phyloP scores from a whole-genome alignment of 2,888 invertebrate species.

The Drosophila kanekoi region DNA sequence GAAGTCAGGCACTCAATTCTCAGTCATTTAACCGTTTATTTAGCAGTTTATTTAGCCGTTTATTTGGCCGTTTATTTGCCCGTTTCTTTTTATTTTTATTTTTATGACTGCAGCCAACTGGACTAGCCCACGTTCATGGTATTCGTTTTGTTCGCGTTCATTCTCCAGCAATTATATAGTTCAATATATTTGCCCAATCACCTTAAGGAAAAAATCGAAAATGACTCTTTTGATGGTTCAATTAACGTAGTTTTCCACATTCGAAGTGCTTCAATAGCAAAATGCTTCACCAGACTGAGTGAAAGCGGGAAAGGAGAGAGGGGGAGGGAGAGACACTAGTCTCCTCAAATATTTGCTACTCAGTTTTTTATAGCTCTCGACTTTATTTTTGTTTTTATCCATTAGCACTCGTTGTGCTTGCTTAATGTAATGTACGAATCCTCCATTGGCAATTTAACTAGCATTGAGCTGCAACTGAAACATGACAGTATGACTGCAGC shows the following conservation, averaged over 20 bases:
- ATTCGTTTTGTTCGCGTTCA: constrained; percentile 16
- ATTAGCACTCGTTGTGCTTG: constrained; percentile 9
- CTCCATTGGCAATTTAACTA: constrained; percentile 2
- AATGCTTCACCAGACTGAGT: not conserved
- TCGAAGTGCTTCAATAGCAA: constrained; percentile 12
- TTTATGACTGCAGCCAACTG: constrained; percentile 36
- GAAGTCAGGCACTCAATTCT: constrained; percentile 22
- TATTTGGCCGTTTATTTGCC: constrained; percentile 23
- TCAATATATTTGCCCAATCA: constrained; percentile 53
- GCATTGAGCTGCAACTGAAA: not conserved
- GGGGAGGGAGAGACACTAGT: not conserved
- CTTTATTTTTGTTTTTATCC: not conserved
- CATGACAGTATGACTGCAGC: too few species aligned
- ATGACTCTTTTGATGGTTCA: constrained; percentile 31
- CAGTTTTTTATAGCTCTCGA: constrained; percentile 5
- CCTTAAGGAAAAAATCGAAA: constrained; percentile 40
- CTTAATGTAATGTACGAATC: constrained; percentile 18
- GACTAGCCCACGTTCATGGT: constrained; percentile 21
- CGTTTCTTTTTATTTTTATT: constrained; percentile 60
- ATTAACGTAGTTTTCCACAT: constrained; percentile 39
- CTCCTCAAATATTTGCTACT: constrained; percentile 27
- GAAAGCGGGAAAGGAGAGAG: not conserved
- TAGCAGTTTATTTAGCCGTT: constrained; percentile 46
- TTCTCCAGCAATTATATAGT: constrained; percentile 56
- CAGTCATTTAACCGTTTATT: constrained; percentile 47